Conservation (phyloP, 2,797 vertebrate genomes). For the Menidia menidia region DNA sequence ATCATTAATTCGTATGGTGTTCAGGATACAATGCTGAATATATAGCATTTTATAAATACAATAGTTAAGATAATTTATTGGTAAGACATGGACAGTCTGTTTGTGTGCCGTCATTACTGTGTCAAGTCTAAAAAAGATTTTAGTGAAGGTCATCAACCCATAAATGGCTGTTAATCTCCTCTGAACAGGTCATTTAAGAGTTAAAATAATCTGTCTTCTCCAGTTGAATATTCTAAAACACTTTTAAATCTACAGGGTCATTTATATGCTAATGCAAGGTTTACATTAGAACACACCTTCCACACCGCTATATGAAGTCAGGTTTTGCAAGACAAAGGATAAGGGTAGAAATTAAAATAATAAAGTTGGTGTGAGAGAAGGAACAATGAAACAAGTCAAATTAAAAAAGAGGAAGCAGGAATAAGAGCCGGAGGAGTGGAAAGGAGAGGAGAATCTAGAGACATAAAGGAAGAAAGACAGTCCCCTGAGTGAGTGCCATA, state of each 20-base stretch:
- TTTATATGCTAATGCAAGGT: conserved; percentile 87
- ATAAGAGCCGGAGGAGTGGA: conserved; percentile 43
- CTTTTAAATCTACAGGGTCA: conserved; percentile 82
- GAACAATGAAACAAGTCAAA: conserved; percentile 32
- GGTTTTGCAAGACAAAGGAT: conserved; percentile 34
- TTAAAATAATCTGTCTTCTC: conserved; percentile 77
- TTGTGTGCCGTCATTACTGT: conserved; percentile 53
- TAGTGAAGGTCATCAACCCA: conserved; percentile 73
- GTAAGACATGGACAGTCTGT: background rate
- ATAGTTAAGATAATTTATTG: background rate
- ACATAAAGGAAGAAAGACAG: conserved; percentile 59
- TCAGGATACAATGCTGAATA: conserved; percentile 9
- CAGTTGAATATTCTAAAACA: conserved; percentile 82
- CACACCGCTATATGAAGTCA: conserved; percentile 56
- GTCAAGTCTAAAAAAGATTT: conserved; percentile 80
- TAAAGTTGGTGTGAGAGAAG: conserved; percentile 30
- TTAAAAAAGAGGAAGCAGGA: conserved; percentile 35
- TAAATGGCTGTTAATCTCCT: conserved; percentile 73
- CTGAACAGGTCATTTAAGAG: conserved; percentile 69
- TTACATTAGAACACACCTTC: conserved; percentile 77
- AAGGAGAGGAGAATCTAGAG: conserved; percentile 47
- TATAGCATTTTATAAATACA: too few relatives aligned
- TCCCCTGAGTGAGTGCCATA: conserved; percentile 72
- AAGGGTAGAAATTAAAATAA: conserved; percentile 7
- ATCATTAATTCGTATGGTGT: background rate